phyloP scores from a whole-genome alignment of 1,140 invertebrate species.

The Diabrotica undecimpunctata region DNA sequence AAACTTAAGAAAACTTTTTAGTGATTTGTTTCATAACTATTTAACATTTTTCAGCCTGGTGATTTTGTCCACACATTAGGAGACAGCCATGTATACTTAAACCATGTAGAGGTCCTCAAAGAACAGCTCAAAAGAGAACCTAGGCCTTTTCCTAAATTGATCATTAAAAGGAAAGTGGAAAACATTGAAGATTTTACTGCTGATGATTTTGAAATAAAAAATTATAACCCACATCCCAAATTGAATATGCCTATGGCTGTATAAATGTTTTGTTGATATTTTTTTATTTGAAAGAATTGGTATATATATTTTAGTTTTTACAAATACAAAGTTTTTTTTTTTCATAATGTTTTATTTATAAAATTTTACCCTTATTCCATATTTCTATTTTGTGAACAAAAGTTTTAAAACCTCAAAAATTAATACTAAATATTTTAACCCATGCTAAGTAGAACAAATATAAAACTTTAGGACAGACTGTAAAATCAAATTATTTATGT shows the following conservation, averaged over 20 bases:
- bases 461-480: too few species aligned
- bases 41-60: slow-evolving; percentile 62
- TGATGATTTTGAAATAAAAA: slow-evolving; percentile 85
- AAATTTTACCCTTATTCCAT: too few species aligned
- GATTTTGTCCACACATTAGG: slow-evolving; percentile 97
- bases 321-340: too few species aligned
- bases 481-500: too few species aligned
- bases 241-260: slow-evolving; percentile 97
- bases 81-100: slow-evolving; percentile 94
- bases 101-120: slow-evolving; percentile 84
- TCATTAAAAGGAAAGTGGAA: slow-evolving; percentile 65
- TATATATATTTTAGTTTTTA: too few species aligned
- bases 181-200: slow-evolving; percentile 87
- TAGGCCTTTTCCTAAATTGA: slow-evolving; percentile 77
- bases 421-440: too few species aligned
- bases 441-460: too few species aligned
- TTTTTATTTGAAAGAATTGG: neutral
- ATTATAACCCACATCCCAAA: slow-evolving; percentile 87
- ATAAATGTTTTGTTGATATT: slow-evolving; percentile 51
- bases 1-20: too few species aligned
- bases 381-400: too few species aligned
- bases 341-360: too few species aligned
- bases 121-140: slow-evolving; percentile 81
- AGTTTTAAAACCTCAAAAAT: too few species aligned
- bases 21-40: too few species aligned